These are phyloP conservation scores for Falco punctatus DNA, from an alignment of 2,113 vertebrate species.

Conservation along the genomic window DNA sequence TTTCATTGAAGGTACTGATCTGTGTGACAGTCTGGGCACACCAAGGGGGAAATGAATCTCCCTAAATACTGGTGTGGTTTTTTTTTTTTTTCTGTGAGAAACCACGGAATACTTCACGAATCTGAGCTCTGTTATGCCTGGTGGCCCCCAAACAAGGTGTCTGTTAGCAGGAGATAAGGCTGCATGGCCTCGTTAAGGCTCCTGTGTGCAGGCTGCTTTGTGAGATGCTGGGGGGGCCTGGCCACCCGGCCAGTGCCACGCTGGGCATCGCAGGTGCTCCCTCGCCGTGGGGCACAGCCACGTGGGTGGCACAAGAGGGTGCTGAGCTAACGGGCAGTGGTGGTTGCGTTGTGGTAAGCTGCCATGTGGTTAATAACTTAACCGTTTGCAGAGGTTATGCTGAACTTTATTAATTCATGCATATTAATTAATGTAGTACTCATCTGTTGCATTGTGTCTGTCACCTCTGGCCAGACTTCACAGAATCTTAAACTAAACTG, in stretches of 20 bases:
- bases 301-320: fast-evolving
- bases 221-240: not conserved
- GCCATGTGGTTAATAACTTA: not conserved
- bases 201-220: not conserved
- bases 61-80: not conserved
- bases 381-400: not conserved
- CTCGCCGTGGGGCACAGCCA: fast-evolving
- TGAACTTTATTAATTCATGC: not conserved
- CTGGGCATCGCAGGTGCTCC: not conserved
- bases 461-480: not conserved
- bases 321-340: fast-evolving
- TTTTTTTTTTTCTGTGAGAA: not conserved
- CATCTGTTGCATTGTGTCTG: fast-evolving
- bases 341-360: not conserved
- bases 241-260: fast-evolving
- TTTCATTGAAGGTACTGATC: not conserved
- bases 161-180: not conserved
- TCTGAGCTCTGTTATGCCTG: not conserved
- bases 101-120: not conserved
- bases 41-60: not conserved
- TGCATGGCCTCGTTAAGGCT: not conserved
- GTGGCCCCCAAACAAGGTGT: not conserved
- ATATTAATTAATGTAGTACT: not conserved
- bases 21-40: not conserved
- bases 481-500: not conserved